A percentile compares a stretch with the other conserved stretches of the same genome.
These are phyloP conservation scores for Zaprionus taronus DNA, from an alignment of 1,140 invertebrate species.

Conservation along the genomic window DNA sequence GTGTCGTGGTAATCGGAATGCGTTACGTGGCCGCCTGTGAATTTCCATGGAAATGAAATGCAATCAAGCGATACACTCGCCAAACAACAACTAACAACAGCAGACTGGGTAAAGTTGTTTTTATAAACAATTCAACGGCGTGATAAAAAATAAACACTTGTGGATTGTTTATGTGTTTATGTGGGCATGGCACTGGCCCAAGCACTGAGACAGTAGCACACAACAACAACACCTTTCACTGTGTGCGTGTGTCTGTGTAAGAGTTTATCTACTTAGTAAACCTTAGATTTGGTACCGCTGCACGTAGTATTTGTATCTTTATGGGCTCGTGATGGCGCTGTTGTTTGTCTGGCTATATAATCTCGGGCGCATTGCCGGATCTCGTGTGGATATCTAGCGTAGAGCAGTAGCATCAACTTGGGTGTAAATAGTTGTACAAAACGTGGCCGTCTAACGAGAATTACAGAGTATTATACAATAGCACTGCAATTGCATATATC, in stretches of 20 bases:
- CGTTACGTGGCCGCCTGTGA: slow-evolving; percentile 59
- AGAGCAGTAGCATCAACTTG: not conserved
- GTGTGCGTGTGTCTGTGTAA: not conserved
- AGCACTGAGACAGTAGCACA: not conserved
- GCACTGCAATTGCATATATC: too few relatives aligned
- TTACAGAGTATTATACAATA: not conserved
- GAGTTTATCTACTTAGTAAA: not conserved
- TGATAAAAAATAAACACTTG: slow-evolving; percentile 59
- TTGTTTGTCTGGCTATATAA: not conserved
- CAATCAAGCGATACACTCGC: slow-evolving; percentile 39
- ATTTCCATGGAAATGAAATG: slow-evolving; percentile 65
- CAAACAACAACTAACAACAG: not conserved
- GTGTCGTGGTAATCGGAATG: slow-evolving; percentile 59
- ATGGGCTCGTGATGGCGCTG: not conserved
- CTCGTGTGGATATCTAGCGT: not conserved
- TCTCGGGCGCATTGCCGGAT: not conserved
- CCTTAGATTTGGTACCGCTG: not conserved
- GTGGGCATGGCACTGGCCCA: slow-evolving; percentile 33
- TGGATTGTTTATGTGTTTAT: slow-evolving; percentile 54
- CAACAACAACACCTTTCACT: not conserved
- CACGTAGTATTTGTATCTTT: not conserved
- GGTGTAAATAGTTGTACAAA: not conserved
- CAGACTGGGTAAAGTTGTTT: slow-evolving; percentile 34
- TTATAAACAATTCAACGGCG: slow-evolving; percentile 40
- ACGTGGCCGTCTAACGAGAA: not conserved